Percentiles rank a stretch among this genome's conserved stretches.
These are phyloP conservation scores for Bombus huntii DNA, from an alignment of 1,140 invertebrate species.

Conservation along the genomic window DNA sequence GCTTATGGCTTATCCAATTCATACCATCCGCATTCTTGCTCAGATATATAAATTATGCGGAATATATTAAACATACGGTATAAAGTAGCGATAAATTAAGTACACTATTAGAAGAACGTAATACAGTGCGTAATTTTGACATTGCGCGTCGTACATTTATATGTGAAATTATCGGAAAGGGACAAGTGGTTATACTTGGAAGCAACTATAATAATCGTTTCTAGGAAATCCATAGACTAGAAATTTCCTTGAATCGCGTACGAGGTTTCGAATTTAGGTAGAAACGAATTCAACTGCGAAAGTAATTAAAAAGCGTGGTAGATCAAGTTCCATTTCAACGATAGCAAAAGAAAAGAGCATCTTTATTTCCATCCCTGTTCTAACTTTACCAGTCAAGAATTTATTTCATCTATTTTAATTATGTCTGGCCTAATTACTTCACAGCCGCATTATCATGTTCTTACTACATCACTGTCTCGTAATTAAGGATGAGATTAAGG, in stretches of 20 bases:
- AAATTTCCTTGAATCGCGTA: background rate
- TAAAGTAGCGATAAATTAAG: background rate
- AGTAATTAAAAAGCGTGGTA: background rate
- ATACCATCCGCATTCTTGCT: background rate
- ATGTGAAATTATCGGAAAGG: no score
- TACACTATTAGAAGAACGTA: background rate
- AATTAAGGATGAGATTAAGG: constrained; percentile 9
- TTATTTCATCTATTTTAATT: constrained; percentile 12
- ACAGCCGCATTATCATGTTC: background rate
- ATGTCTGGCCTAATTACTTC: constrained; percentile 7
- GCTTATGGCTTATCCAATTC: background rate
- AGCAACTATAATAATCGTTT: no score
- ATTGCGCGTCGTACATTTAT: no score
- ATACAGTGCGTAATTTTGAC: background rate
- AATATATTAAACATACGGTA: background rate
- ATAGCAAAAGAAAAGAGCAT: background rate
- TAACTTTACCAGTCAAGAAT: background rate
- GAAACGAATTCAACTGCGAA: background rate
- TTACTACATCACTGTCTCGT: constrained; percentile 3
- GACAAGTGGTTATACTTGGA: no score
- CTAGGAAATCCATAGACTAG: no score
- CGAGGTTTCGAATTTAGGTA: background rate
- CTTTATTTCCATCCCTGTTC: background rate
- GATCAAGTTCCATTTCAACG: no score
- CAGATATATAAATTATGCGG: background rate